phyloP scores from a whole-genome alignment of 2,113 vertebrate species.

The Centropus unirufus region DNA sequence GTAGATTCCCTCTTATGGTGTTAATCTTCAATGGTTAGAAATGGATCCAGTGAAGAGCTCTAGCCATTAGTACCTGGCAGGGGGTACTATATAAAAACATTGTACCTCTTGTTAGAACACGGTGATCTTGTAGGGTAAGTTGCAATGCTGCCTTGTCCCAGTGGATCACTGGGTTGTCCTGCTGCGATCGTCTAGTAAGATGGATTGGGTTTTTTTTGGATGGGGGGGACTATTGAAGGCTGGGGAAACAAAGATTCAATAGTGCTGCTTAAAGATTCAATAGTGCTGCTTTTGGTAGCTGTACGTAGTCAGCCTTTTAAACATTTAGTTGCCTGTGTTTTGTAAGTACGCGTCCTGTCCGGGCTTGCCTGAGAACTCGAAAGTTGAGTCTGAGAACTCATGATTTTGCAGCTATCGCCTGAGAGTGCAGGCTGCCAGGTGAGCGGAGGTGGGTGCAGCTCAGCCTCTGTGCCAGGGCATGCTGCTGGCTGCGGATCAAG shows the following conservation, averaged over 20 bases:
- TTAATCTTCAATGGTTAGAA: not conserved
- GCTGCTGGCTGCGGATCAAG: constrained; percentile 9
- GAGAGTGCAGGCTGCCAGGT: constrained; percentile 29
- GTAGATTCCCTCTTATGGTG: rapidly evolving
- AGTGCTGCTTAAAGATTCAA: not conserved
- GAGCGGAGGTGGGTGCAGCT: constrained; percentile 35
- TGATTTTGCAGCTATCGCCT: constrained; percentile 61
- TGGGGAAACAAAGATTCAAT: not conserved
- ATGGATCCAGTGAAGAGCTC: not conserved
- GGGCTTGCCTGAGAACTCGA: constrained; percentile 63
- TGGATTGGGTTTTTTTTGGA: not conserved
- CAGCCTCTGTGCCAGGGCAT: constrained; percentile 17
- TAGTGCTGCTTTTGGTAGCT: constrained; percentile 1
- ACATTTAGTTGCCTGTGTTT: constrained; percentile 20
- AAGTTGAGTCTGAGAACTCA: constrained; percentile 64
- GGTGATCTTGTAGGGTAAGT: rapidly evolving
- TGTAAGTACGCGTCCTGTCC: constrained; percentile 42
- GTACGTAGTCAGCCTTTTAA: not conserved
- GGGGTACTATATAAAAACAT: not conserved
- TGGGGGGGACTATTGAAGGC: not conserved
- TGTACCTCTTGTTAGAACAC: not conserved
- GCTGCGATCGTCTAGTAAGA: not conserved
- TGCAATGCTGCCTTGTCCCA: not conserved
- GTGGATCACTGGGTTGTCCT: not conserved
- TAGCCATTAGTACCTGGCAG: not conserved